These are phyloP conservation scores for Chloroceryle aenea DNA, from an alignment of 2,113 vertebrate genomes.

Conservation along the genomic window DNA sequence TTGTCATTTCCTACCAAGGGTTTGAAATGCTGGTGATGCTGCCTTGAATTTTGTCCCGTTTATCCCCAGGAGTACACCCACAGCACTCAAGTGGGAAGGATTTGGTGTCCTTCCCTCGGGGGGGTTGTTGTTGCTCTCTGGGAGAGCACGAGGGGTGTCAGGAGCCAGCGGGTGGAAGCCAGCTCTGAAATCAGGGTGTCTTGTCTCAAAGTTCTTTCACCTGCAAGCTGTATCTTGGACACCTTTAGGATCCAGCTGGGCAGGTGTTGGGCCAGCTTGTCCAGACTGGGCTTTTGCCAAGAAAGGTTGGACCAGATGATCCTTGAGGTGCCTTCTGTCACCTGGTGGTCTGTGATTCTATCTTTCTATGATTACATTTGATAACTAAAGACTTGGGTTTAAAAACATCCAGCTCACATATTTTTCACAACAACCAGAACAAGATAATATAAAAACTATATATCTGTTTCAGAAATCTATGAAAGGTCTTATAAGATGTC, in stretches of 20 bases:
- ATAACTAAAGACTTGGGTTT: background rate
- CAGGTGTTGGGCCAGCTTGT: too few species aligned
- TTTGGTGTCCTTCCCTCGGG: background rate
- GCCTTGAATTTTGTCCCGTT: background rate
- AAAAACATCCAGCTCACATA: background rate
- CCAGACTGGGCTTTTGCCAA: too few species aligned
- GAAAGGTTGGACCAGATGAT: too few species aligned
- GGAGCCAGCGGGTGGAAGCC: background rate
- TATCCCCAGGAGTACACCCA: rapidly evolving
- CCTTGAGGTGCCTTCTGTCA: too few species aligned
- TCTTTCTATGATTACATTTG: too few species aligned
- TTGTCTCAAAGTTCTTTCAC: background rate
- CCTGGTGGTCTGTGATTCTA: too few species aligned
- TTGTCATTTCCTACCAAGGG: background rate
- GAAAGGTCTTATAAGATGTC: background rate
- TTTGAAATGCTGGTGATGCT: background rate
- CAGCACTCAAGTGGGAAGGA: background rate
- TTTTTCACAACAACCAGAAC: background rate
- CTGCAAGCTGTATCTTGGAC: background rate
- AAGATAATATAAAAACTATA: background rate
- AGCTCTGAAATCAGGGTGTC: background rate
- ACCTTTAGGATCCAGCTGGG: too few species aligned
- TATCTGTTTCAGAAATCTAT: background rate
- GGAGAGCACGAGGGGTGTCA: background rate
- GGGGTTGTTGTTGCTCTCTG: rapidly evolving